phyloP scores from a whole-genome alignment of 2,797 vertebrate genomes.

The Podargus strigoides region DNA sequence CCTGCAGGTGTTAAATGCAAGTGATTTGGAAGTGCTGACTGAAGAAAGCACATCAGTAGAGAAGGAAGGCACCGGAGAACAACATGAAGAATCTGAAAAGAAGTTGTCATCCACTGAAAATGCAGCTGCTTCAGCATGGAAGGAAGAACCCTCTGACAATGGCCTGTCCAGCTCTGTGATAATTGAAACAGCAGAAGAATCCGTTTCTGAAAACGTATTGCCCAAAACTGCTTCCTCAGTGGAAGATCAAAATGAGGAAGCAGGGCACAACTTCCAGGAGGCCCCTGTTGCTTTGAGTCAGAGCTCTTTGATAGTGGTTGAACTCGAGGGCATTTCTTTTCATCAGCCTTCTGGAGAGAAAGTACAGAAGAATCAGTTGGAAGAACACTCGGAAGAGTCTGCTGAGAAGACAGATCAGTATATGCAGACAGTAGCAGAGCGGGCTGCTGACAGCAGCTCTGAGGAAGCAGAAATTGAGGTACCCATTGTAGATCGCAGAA shows the following conservation, averaged over 20 bases:
- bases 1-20: conserved; percentile 51
- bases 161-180: conserved; percentile 51
- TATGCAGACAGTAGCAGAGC: conserved; percentile 40
- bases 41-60: conserved; percentile 45
- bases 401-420: conserved; percentile 59
- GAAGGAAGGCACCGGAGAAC: conserved; percentile 49
- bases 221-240: conserved; percentile 55
- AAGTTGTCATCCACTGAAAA: conserved; percentile 28
- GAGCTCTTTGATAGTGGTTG: conserved; percentile 71
- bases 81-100: conserved; percentile 25
- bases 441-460: conserved; percentile 74
- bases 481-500: conserved; percentile 77
- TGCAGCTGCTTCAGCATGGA: neutral
- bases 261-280: conserved; percentile 59
- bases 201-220: conserved; percentile 60
- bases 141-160: conserved; percentile 66
- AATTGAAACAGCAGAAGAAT: conserved; percentile 59
- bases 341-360: conserved; percentile 65
- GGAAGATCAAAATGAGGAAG: conserved; percentile 71
- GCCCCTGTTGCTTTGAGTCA: conserved; percentile 52
- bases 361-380: conserved; percentile 70
- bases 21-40: conserved; percentile 49
- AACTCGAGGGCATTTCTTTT: conserved; percentile 74
- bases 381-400: conserved; percentile 70
- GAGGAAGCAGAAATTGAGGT: conserved; percentile 75